Percentiles rank a stretch among this genome's conserved stretches.
Conservation (phyloP, 1,140 invertebrate genomes). For the Myzus persicae region DNA sequence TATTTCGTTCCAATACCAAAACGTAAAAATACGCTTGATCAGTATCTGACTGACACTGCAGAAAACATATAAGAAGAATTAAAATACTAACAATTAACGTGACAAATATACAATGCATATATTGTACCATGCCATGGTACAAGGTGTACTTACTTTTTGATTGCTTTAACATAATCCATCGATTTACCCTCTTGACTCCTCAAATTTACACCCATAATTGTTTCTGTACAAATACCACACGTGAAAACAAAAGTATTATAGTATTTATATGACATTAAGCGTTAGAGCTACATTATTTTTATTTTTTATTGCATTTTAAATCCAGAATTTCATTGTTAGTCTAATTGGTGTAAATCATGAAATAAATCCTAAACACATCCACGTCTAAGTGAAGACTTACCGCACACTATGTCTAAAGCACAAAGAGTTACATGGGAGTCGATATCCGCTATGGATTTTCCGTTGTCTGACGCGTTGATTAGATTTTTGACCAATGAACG, state of each 20-base stretch:
- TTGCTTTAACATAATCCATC: slow-evolving; percentile 60
- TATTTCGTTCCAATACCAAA: slow-evolving; percentile 60
- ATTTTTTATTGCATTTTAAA: neutral
- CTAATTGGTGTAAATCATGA: neutral
- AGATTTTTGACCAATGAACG: slow-evolving; percentile 73
- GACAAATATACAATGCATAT: neutral
- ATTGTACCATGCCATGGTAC: too few species aligned
- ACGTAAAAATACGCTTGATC: slow-evolving; percentile 56
- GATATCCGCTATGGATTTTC: slow-evolving; percentile 70
- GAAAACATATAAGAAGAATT: neutral
- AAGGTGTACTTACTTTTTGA: slow-evolving; percentile 44
- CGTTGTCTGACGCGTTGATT: slow-evolving; percentile 24
- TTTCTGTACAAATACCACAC: slow-evolving; percentile 59
- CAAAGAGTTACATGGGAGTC: slow-evolving; percentile 80
- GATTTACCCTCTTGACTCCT: slow-evolving; percentile 60
- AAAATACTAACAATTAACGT: neutral
- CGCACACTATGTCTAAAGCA: slow-evolving; percentile 85
- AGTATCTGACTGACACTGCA: slow-evolving; percentile 59
- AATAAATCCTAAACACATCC: neutral
- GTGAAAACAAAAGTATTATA: neutral
- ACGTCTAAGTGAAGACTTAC: slow-evolving; percentile 67
- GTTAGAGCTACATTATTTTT: neutral
- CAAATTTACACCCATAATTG: slow-evolving; percentile 62
- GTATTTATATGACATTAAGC: neutral
- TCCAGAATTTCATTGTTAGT: neutral